A percentile compares a stretch with the other conserved stretches of the same genome.
Evolutionary conservation across 2,888 invertebrate genomes (phyloP).

Genomic region (Malthinus flaveolus): DNA sequence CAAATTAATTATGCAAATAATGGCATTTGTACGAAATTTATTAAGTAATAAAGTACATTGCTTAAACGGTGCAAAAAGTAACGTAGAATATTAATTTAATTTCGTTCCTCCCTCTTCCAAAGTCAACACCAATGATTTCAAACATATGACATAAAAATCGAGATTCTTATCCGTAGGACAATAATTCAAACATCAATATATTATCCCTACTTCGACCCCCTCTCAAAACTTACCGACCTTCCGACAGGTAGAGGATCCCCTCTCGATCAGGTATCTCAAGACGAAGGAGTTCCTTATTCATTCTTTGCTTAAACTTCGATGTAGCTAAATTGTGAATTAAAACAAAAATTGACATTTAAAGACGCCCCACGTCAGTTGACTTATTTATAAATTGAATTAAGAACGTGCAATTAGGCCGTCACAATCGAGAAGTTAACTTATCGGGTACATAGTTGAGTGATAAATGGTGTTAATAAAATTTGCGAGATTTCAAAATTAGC

Average conservation of each 20-base stretch:
- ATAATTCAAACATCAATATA: conserved; percentile 54
- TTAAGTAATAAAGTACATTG: too few species aligned
- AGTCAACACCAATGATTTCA: conserved; percentile 49
- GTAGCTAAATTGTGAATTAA: conserved; percentile 32
- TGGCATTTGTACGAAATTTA: too few species aligned
- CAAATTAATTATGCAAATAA: too few species aligned
- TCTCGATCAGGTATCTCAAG: conserved; percentile 44
- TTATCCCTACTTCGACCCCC: conserved; percentile 46
- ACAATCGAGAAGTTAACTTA: neutral
- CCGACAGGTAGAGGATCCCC: conserved; percentile 49
- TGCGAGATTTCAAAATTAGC: conserved; percentile 47
- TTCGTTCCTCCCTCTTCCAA: conserved; percentile 40
- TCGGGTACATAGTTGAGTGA: neutral
- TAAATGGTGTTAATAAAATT: conserved; percentile 2
- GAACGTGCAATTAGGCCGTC: conserved; percentile 1
- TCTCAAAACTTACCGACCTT: conserved; percentile 41
- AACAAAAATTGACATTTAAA: conserved; percentile 25
- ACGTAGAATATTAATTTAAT: conserved; percentile 33
- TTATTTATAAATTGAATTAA: neutral
- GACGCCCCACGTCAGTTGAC: neutral
- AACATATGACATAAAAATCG: conserved; percentile 49
- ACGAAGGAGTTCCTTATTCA: conserved; percentile 51
- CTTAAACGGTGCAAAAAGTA: conserved; percentile 30
- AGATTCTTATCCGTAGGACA: conserved; percentile 50
- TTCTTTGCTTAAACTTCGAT: conserved; percentile 46